Evolutionary conservation across 2,113 vertebrate species (phyloP).

Genomic region (Elachura formosa): DNA sequence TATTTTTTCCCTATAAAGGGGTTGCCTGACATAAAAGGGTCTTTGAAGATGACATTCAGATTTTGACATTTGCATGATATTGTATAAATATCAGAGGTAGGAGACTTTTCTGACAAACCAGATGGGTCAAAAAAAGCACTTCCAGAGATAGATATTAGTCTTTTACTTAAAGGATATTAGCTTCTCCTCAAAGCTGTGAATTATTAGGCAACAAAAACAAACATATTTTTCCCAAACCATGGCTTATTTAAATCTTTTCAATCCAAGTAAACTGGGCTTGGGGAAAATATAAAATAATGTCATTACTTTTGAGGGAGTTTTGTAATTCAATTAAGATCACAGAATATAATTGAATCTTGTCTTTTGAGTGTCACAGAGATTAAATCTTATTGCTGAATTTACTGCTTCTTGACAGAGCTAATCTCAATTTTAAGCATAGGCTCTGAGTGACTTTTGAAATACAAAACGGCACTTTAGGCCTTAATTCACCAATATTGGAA

Average conservation of each 20-base stretch:
- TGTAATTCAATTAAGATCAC: conserved; percentile 68
- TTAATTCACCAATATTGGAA: conserved; percentile 51
- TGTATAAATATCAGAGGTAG: conserved; percentile 92
- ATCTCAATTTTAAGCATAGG: conserved; percentile 47
- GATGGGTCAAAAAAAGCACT: conserved; percentile 76
- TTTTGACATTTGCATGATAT: conserved; percentile 99
- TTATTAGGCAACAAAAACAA: conserved; percentile 72
- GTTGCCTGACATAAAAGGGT: conserved; percentile 93
- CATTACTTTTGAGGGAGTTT: conserved; percentile 47
- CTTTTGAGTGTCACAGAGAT: conserved; percentile 65
- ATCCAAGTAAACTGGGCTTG: conserved; percentile 21
- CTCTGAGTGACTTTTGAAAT: conserved; percentile 40
- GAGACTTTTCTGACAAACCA: conserved; percentile 82
- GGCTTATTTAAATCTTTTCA: conserved; percentile 56
- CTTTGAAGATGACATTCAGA: conserved; percentile 99
- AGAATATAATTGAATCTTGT: conserved; percentile 65
- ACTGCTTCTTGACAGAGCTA: conserved; percentile 52
- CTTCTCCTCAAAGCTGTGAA: conserved; percentile 66
- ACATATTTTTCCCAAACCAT: conserved; percentile 63
- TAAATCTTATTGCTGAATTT: conserved; percentile 66
- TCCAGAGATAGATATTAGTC: conserved; percentile 66
- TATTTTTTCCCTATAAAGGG: conserved; percentile 90
- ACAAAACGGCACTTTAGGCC: conserved; percentile 24
- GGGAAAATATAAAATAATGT: conserved; percentile 65
- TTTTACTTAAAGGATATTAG: conserved; percentile 75